Conservation (phyloP, 2,797 vertebrate species). For the Chiroxiphia lanceolata region DNA sequence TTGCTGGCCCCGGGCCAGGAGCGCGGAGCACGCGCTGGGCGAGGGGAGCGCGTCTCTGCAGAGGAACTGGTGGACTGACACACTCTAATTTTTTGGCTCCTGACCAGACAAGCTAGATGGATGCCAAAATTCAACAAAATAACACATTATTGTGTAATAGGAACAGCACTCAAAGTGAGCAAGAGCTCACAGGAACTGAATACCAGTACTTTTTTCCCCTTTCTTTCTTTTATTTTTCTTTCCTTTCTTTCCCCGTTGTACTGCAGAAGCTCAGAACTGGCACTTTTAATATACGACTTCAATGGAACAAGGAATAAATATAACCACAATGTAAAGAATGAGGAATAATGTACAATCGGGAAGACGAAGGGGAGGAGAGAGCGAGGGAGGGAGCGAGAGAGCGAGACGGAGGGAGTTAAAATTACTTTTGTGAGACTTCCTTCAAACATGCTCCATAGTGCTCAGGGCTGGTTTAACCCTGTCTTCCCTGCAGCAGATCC, state of each 20-base stretch:
- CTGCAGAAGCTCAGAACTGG: constrained; percentile 50
- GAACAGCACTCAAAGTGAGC: constrained; percentile 74
- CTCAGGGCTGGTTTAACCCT: constrained; percentile 73
- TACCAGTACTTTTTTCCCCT: constrained; percentile 28
- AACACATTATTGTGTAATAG: constrained; percentile 86
- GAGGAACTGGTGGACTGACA: constrained; percentile 85
- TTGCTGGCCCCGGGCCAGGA: constrained; percentile 87
- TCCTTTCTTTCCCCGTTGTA: constrained; percentile 25
- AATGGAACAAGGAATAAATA: constrained; percentile 53
- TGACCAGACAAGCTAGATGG: constrained; percentile 81
- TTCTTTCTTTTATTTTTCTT: neutral
- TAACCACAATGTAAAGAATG: constrained; percentile 47
- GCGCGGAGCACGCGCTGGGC: constrained; percentile 78
- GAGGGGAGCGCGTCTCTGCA: constrained; percentile 80
- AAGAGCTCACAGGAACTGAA: constrained; percentile 75
- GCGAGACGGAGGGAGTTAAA: constrained; percentile 68
- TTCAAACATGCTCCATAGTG: constrained; percentile 58
- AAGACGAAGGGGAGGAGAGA: constrained; percentile 52
- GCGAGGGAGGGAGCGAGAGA: constrained; percentile 36
- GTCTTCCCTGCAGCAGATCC: constrained; percentile 35
- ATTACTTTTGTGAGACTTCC: constrained; percentile 73
- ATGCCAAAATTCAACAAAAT: constrained; percentile 87
- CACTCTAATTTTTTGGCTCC: constrained; percentile 83
- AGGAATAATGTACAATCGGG: constrained; percentile 13
- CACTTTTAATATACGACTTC: constrained; percentile 47